Conservation (phyloP, 2,888 invertebrate species). For the Azorinus chamasolen region DNA sequence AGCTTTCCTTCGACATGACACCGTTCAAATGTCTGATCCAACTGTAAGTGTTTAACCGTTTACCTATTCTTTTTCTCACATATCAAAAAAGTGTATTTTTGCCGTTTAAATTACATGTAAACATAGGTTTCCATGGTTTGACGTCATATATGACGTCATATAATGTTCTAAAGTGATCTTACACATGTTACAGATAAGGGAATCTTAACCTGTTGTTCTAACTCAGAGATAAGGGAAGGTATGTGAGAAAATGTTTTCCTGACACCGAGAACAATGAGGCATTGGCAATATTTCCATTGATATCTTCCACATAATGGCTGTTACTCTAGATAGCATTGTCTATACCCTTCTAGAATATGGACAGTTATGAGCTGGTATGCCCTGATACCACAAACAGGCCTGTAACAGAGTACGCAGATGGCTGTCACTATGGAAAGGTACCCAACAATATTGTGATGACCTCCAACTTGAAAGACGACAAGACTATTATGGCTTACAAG, state of each 20-base stretch:
- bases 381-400: conserved; percentile 94
- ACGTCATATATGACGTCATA: no score
- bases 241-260: neutral
- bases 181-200: no score
- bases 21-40: conserved; percentile 68
- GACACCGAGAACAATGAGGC: neutral
- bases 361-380: conserved; percentile 95
- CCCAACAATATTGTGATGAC: conserved; percentile 92
- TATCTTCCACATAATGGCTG: no score
- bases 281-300: neutral
- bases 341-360: no score
- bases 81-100: no score
- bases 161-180: no score
- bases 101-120: no score
- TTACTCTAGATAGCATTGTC: no score
- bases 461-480: conserved; percentile 68
- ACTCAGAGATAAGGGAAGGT: no score
- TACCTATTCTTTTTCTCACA: neutral
- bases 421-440: conserved; percentile 96
- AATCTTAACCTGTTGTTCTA: no score
- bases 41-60: neutral
- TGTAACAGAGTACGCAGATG: conserved; percentile 91
- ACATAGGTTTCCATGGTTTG: no score
- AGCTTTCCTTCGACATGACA: conserved; percentile 90
- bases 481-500: conserved; percentile 64